Evolutionary conservation across 2,797 vertebrate genomes (phyloP).

Genomic region (Acipenser oxyrinchus): DNA sequence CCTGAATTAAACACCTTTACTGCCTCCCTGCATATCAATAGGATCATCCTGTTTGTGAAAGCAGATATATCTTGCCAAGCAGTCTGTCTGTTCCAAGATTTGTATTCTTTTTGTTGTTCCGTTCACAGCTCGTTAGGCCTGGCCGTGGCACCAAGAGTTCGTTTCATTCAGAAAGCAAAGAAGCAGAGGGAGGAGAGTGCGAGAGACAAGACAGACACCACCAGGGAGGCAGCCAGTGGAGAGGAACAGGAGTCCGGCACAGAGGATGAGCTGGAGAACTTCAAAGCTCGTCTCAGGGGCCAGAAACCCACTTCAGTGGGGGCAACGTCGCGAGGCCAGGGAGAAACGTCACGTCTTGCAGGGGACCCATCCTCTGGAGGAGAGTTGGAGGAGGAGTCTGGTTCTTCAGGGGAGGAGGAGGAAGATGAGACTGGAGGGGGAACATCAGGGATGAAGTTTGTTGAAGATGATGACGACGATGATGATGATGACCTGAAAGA

Average conservation of each 20-base stretch:
- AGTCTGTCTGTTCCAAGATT: not conserved
- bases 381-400: slow-evolving; percentile 27
- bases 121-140: slow-evolving; percentile 74
- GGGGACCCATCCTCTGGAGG: slow-evolving; percentile 20
- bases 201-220: not conserved
- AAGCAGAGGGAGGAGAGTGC: slow-evolving; percentile 37
- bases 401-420: slow-evolving; percentile 26
- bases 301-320: slow-evolving; percentile 31
- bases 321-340: slow-evolving; percentile 22
- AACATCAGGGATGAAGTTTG: slow-evolving; percentile 5
- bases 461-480: slow-evolving; percentile 34
- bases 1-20: not conserved
- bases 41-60: slow-evolving; percentile 2
- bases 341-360: slow-evolving; percentile 16
- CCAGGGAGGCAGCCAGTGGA: slow-evolving; percentile 14
- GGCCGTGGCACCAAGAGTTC: slow-evolving; percentile 80
- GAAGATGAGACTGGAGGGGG: slow-evolving; percentile 14
- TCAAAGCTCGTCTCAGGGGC: slow-evolving; percentile 51
- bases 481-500: slow-evolving; percentile 57
- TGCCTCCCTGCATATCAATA: not conserved
- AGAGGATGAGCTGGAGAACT: slow-evolving; percentile 49
- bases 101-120: slow-evolving; percentile 1
- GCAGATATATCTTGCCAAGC: not conserved
- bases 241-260: slow-evolving; percentile 30
- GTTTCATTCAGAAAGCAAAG: slow-evolving; percentile 74